A percentile compares a stretch with the other conserved stretches of the same genome.
Conservation (phyloP, 2,113 vertebrate genomes). For the Odontophorus gujanensis region DNA sequence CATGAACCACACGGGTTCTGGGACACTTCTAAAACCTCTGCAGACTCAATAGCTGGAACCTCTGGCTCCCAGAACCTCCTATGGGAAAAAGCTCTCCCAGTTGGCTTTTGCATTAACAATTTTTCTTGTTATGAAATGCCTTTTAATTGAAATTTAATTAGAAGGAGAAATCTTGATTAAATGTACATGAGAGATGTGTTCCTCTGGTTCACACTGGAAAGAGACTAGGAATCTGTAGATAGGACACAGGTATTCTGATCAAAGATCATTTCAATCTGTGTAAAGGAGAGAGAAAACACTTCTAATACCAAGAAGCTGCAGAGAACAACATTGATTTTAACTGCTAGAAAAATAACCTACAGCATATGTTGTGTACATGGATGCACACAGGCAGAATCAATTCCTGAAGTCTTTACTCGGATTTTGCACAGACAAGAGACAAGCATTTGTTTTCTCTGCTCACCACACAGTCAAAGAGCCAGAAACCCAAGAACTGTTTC, state of each 20-base stretch:
- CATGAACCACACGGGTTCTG: background rate
- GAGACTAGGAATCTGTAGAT: background rate
- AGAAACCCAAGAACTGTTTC: background rate
- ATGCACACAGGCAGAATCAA: background rate
- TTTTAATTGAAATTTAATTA: conserved; percentile 41
- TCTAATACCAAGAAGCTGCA: background rate
- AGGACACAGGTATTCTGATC: background rate
- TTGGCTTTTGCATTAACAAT: background rate
- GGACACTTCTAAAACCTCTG: background rate
- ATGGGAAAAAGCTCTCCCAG: background rate
- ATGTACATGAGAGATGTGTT: background rate
- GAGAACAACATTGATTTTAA: background rate
- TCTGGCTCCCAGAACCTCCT: background rate
- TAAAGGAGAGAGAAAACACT: background rate
- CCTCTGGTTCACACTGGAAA: background rate
- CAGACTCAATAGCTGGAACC: background rate
- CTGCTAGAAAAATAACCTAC: background rate
- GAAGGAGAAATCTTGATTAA: conserved; percentile 5
- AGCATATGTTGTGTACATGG: background rate
- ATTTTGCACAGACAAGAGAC: background rate
- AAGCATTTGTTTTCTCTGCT: background rate
- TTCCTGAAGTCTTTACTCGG: background rate
- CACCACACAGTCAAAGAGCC: background rate
- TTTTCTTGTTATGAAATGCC: background rate
- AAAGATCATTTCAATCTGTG: background rate